Evolutionary conservation across 2,113 vertebrate species (phyloP).

Genomic region (Rostratula benghalensis): DNA sequence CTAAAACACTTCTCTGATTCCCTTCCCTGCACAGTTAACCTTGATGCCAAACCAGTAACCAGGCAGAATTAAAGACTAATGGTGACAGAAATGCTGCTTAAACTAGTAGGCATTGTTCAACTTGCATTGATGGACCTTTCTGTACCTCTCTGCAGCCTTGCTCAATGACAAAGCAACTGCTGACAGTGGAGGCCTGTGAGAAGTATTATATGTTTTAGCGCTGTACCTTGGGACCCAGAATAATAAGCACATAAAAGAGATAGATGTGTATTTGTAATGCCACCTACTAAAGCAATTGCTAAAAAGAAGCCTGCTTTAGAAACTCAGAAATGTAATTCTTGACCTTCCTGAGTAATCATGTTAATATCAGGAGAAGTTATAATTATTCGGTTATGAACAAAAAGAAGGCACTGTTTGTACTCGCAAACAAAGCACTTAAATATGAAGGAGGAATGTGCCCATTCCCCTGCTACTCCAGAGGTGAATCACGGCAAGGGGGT

Average conservation of each 20-base stretch:
- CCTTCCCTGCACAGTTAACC: neutral
- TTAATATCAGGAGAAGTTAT: conserved; percentile 13
- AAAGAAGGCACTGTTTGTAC: neutral
- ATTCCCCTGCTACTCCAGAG: neutral
- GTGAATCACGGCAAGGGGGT: neutral
- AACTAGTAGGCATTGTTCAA: neutral
- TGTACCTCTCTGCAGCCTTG: neutral
- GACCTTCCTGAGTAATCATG: conserved; percentile 49
- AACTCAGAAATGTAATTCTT: conserved; percentile 4
- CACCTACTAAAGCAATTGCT: conserved; percentile 52
- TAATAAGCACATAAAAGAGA: conserved; percentile 68
- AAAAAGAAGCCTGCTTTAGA: conserved; percentile 13
- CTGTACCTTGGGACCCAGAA: conserved; percentile 26
- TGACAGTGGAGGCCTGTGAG: conserved; percentile 2
- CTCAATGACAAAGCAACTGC: conserved; percentile 51
- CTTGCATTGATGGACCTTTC: neutral
- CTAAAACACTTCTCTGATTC: neutral
- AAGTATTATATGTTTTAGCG: neutral
- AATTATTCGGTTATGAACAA: conserved; percentile 1
- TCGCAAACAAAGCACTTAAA: neutral
- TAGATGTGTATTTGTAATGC: conserved; percentile 38
- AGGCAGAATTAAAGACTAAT: neutral
- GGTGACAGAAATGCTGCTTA: neutral
- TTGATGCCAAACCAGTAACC: neutral
- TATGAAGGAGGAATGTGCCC: neutral